Evolutionary conservation across 2,113 vertebrate species (phyloP), one percentile per base, ranked within the genome.

Genomic region (Otis tarda): DNA sequence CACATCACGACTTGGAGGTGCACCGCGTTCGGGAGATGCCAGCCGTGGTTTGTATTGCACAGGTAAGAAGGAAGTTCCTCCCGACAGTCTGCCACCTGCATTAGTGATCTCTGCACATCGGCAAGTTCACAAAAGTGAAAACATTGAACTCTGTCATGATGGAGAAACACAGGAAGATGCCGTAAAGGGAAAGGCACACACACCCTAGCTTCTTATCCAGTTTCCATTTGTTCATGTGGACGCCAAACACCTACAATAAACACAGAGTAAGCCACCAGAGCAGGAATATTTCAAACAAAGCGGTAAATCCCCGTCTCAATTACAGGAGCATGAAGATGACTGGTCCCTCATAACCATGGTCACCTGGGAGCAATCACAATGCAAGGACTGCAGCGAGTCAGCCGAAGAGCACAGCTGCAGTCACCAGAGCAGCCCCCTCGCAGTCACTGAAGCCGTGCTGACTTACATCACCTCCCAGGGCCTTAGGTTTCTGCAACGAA

Each of bases 141-240:
- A 99, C 98, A 94, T 99, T 99, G 98, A 99, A 99, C 91, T 99
- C 99, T 28, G 99, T 99, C 98, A 99, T 98, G 98, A 99, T 99
- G 98, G 99, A 99, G 98, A 99, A 98, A 96, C 99, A 99, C 95
- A 99, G 98, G 98, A 99, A 99, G 97, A 99, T 97, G 14, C 98
- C 98, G 9, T 99, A 99, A 86, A 99, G 98, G 95, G 99, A 97
- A 93, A 99, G 98, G 97, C 99, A 99, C 49, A 95, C 95, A 18
- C 98, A 76, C 56, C 99, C 99, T 85, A 99, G 98, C 94, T 99
- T 99, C 95, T 97, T 98, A 97, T 99, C 99, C 97, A 99, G 96
- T 17, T 98, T 99, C 99, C 99, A 99, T 95, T 99, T 99, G 98
- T 99, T 99, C 89, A 99, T 86, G 96, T 99, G 99, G 79, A 99